Base-by-base conservation (phyloP, 2,888 invertebrate species). In the Odiellus spinosus region DNA sequence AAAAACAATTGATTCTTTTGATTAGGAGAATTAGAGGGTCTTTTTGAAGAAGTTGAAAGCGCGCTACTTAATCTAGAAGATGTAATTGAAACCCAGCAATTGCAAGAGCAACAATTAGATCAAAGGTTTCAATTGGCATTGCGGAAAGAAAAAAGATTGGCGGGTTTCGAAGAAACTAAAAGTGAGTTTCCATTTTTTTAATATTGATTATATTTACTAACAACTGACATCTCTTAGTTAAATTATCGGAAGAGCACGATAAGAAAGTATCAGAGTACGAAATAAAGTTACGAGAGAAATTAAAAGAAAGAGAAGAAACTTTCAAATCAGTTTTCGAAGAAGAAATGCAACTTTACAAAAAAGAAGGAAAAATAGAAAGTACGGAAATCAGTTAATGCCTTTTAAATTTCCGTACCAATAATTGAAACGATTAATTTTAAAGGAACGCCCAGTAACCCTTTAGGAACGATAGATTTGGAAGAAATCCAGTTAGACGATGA, bases 271-370 rank as follows among this genome's bases (percentile, higher is more conserved):
- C 67, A n/a, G 65, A 70, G 26, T 67, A 69, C 51, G 80, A 80
- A 59, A 60, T 68, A 20, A 69, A 69, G 42, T 69, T 76, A 48
- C 69, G 72, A 46, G 66, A 67, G 53, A 62, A 72, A 6, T 66
- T 77, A 55, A 71, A 72, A 55, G 80, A 80, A 59, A 67, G 79
- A 32, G 78, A 79, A 57, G 73, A 74, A 49, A 76, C 76, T 1
- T 80, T 79, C 58, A 75, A 76, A 56, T 75, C 77, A 61, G 79
- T 76, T 11, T 81, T 81, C 59, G 74, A 75, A 60, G 72, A 70
- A 56, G 80, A 81, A 61, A 61, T 81, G 32, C 45, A 56, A 35
- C 44, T 53, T 33, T 59, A 58, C 41, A 56, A 56, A 48, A 47
- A 49, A 33, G 51, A 56, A 35, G 57, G 57, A 34, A 46, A 44